phyloP scores from a whole-genome alignment of 1,140 invertebrate genomes.

The Trigoniulus corallinus region DNA sequence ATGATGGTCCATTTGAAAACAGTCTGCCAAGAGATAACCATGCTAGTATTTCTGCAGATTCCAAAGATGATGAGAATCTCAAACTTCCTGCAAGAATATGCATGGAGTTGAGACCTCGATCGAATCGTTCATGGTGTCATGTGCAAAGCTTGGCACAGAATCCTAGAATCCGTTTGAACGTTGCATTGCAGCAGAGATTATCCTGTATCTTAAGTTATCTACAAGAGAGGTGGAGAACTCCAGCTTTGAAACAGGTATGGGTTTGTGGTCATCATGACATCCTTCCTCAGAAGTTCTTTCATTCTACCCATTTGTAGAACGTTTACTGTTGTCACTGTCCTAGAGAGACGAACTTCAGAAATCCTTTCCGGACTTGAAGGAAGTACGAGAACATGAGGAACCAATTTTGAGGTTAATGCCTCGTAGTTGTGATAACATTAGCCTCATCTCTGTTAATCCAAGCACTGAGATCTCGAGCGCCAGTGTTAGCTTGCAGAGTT shows the following conservation, averaged over 20 bases:
- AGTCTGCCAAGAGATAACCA: too few species aligned
- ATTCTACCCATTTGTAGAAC: not conserved
- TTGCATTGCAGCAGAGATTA: slow-evolving; percentile 57
- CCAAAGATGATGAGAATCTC: slow-evolving; percentile 55
- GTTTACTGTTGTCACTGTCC: not conserved
- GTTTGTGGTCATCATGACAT: not conserved
- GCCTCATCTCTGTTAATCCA: slow-evolving; percentile 16
- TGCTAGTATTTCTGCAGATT: too few species aligned
- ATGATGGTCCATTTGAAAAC: too few species aligned
- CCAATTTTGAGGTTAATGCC: not conserved
- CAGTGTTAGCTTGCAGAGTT: slow-evolving; percentile 18
- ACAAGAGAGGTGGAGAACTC: slow-evolving; percentile 51
- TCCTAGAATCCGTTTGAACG: slow-evolving; percentile 56
- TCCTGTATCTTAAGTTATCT: slow-evolving; percentile 55
- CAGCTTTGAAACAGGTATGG: slow-evolving; percentile 36
- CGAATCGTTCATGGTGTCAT: slow-evolving; percentile 57
- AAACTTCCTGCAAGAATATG: slow-evolving; percentile 61
- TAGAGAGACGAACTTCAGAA: not conserved
- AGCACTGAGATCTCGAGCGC: slow-evolving; percentile 14
- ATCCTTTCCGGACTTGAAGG: not conserved
- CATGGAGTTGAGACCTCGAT: slow-evolving; percentile 56
- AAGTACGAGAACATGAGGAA: not conserved
- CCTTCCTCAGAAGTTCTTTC: not conserved
- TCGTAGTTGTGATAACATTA: not conserved
- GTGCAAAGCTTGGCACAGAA: slow-evolving; percentile 79